Evolutionary conservation across 2,888 invertebrate species (phyloP).

Genomic region (Molorchus minor): DNA sequence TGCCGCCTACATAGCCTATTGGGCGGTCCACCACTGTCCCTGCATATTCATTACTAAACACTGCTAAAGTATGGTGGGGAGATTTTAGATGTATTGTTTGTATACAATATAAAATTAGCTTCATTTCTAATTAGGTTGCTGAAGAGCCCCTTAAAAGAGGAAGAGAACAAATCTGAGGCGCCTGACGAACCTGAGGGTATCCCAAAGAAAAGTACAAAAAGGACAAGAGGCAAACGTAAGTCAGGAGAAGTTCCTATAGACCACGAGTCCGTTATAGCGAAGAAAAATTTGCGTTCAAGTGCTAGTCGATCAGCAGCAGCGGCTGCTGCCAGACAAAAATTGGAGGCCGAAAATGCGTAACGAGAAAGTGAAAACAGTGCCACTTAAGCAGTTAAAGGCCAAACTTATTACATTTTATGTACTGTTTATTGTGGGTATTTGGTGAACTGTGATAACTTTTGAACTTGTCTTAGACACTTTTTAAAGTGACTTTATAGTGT

Average conservation of each 20-base stretch:
- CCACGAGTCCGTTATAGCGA: constrained; percentile 68
- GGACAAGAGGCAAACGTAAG: constrained; percentile 61
- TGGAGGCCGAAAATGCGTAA: constrained; percentile 59
- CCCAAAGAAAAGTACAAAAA: constrained; percentile 58
- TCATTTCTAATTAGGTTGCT: constrained; percentile 1
- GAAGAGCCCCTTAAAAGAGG: constrained; percentile 18
- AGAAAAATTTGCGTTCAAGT: constrained; percentile 75
- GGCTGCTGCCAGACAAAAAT: constrained; percentile 65
- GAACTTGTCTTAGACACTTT: constrained; percentile 24
- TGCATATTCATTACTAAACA: too few species aligned
- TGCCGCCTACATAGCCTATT: too few species aligned
- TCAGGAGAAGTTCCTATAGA: constrained; percentile 65
- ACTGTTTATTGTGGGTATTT: constrained; percentile 51
- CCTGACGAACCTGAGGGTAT: constrained; percentile 46
- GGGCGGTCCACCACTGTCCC: too few species aligned
- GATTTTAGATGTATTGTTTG: too few species aligned
- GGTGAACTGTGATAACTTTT: constrained; percentile 59
- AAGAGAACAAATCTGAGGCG: constrained; percentile 28
- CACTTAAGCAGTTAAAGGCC: constrained; percentile 41
- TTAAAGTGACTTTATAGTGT: constrained; percentile 37
- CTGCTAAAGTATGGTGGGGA: too few species aligned
- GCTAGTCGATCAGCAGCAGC: constrained; percentile 74
- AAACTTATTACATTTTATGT: constrained; percentile 13
- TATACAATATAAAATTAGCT: too few species aligned
- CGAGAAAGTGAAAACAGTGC: constrained; percentile 55